Evolutionary conservation across 2,113 vertebrate species (phyloP).

Genomic region (human): GRCh38 chr17:79653501-79654000

Average conservation of each 20-base stretch:
- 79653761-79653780: not conserved
- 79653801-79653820: no score
- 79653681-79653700: not conserved
- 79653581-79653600: not conserved
- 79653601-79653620: not conserved
- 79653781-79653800: no score
- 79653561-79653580: not conserved
- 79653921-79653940: not conserved
- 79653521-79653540: not conserved
- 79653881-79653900: not conserved
- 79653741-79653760: not conserved
- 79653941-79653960: no score
- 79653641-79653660: not conserved
- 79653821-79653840: no score
- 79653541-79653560: not conserved
- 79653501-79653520: not conserved
- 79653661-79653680: not conserved
- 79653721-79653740: not conserved
- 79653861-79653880: no score
- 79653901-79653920: not conserved
- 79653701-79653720: not conserved
- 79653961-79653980: not conserved
- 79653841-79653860: no score
- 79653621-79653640: not conserved
- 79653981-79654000: no score